Conservation (phyloP, 2,888 invertebrate species). For the Didymodactylos carnosus region DNA sequence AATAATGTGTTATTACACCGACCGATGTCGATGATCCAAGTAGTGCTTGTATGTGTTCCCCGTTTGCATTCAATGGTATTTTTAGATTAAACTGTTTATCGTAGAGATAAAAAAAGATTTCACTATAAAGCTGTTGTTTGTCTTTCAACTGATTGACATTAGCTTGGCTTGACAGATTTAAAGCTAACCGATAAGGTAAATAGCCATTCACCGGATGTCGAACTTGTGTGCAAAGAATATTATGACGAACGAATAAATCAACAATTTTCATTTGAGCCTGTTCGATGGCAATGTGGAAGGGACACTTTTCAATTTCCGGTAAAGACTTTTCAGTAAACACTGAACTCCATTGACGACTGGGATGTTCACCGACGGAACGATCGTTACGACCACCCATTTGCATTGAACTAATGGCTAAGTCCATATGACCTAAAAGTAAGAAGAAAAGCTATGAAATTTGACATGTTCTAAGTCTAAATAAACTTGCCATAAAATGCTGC, state of each 20-base stretch:
- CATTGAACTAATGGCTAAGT: not conserved
- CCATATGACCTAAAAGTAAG: not conserved
- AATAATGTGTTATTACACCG: not conserved
- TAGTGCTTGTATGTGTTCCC: not conserved
- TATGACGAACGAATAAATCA: not conserved
- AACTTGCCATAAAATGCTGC: slow-evolving; percentile 2
- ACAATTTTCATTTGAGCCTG: slow-evolving; percentile 6
- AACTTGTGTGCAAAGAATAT: not conserved
- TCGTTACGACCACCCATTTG: not conserved
- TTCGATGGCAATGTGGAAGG: slow-evolving; percentile 6
- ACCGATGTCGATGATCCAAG: not conserved
- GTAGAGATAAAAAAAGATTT: not conserved
- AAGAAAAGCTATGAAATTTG: not conserved
- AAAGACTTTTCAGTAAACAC: not conserved
- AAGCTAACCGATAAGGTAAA: not conserved
- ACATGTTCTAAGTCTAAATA: not conserved
- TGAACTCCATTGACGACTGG: slow-evolving; percentile 10
- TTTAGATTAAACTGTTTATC: not conserved
- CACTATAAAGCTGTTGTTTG: not conserved
- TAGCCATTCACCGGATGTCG: not conserved
- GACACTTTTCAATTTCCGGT: not conserved
- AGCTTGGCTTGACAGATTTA: not conserved
- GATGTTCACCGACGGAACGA: slow-evolving; percentile 5
- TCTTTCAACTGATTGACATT: not conserved
- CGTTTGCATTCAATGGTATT: not conserved